These are phyloP conservation scores for Erebia ligea DNA, from an alignment of 2,888 invertebrate species.

Conservation along the genomic window DNA sequence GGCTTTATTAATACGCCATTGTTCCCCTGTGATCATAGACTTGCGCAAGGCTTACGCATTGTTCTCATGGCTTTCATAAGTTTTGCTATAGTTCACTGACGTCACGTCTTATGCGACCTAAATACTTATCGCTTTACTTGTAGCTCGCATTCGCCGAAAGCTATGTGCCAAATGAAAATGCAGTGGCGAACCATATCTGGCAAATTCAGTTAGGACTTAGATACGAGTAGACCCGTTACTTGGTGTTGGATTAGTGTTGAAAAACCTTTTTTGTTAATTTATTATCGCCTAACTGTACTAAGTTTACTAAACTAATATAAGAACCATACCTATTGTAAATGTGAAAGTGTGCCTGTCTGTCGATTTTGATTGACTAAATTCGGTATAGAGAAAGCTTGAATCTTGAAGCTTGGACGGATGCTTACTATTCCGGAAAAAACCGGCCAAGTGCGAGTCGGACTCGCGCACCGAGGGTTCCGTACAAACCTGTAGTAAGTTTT, in stretches of 20 bases:
- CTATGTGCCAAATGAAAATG: conserved; percentile 32
- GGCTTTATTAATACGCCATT: conserved; percentile 81
- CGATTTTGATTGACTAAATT: too few species aligned
- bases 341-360: too few species aligned
- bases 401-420: too few species aligned
- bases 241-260: conserved; percentile 10
- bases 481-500: too few species aligned
- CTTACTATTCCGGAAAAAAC: too few species aligned
- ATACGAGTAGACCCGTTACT: conserved; percentile 10
- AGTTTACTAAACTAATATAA: neutral
- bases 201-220: conserved; percentile 18
- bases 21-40: conserved; percentile 70
- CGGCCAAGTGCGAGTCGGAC: too few species aligned
- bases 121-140: conserved; percentile 67
- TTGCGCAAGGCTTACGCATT: conserved; percentile 81
- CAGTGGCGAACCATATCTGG: conserved; percentile 52
- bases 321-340: too few species aligned
- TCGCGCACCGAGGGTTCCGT: too few species aligned
- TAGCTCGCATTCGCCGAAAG: conserved; percentile 67
- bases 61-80: conserved; percentile 74
- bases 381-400: too few species aligned
- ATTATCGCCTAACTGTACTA: neutral
- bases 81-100: conserved; percentile 57
- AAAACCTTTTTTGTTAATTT: conserved; percentile 11
- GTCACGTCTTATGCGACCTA: conserved; percentile 67